Conservation (phyloP, 2,888 invertebrate genomes). For the Amiota communis region DNA sequence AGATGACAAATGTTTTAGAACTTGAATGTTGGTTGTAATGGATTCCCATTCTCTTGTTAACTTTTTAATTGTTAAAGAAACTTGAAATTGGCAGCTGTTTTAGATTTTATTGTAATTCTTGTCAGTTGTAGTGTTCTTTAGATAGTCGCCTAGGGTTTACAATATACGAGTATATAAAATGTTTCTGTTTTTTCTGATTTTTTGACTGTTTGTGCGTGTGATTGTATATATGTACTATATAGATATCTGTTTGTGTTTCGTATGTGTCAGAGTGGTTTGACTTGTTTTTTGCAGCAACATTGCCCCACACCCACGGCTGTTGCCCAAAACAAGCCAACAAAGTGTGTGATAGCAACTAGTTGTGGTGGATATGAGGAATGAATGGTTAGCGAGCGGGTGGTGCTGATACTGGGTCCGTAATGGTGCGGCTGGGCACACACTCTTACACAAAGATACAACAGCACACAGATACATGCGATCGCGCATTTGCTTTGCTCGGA, state of each 20-base stretch:
- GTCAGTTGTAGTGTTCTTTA: constrained; percentile 36
- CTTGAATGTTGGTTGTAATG: too few species aligned
- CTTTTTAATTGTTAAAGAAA: too few species aligned
- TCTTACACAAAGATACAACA: constrained; percentile 3
- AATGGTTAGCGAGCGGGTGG: constrained; percentile 20
- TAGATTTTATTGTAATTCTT: too few species aligned
- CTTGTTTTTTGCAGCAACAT: constrained; percentile 51
- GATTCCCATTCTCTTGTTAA: too few species aligned
- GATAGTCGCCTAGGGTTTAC: constrained; percentile 29
- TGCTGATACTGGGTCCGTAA: background rate
- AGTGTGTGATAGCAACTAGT: background rate
- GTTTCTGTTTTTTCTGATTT: constrained; percentile 18
- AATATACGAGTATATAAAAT: background rate
- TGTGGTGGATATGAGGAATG: background rate
- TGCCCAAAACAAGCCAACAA: background rate
- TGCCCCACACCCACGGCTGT: constrained; percentile 31
- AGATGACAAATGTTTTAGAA: too few species aligned
- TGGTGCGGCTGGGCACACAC: background rate
- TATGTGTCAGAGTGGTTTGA: constrained; percentile 58
- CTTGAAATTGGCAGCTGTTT: too few species aligned
- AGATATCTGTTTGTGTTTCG: constrained; percentile 27
- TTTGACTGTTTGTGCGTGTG: constrained; percentile 17
- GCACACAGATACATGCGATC: background rate
- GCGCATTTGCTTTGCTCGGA: constrained; percentile 2
- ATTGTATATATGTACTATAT: background rate